Evolutionary conservation across 1,140 invertebrate genomes (phyloP).

Genomic region (Pantala flavescens): DNA sequence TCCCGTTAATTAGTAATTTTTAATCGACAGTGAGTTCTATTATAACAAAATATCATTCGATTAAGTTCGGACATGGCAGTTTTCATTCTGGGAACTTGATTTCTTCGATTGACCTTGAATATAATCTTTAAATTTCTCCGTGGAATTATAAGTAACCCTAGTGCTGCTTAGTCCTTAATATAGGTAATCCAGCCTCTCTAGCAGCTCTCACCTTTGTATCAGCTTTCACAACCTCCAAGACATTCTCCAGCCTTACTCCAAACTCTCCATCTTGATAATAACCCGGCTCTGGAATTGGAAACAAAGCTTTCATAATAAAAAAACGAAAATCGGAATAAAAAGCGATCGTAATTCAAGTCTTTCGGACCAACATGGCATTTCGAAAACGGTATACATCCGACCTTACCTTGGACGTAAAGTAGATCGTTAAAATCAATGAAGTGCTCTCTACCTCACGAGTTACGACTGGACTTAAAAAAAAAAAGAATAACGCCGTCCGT

Average conservation of each 20-base stretch:
- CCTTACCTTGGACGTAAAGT: not conserved
- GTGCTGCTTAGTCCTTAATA: conserved; percentile 19
- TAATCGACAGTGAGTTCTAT: too few relatives aligned
- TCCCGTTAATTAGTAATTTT: too few relatives aligned
- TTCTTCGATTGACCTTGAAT: too few relatives aligned
- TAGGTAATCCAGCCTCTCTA: conserved; percentile 27
- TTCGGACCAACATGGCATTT: not conserved
- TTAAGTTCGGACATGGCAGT: too few relatives aligned
- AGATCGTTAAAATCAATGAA: conserved; percentile 1
- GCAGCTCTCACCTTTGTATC: conserved; percentile 29
- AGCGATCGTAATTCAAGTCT: not conserved
- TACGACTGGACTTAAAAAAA: conserved; percentile 20
- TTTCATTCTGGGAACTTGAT: too few relatives aligned
- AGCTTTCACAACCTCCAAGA: conserved; percentile 68
- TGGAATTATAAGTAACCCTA: too few relatives aligned
- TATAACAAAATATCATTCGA: too few relatives aligned
- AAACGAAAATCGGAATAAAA: too few relatives aligned
- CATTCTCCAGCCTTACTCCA: conserved; percentile 85
- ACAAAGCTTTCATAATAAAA: conserved; percentile 13
- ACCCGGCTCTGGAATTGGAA: conserved; percentile 51
- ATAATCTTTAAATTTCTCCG: too few relatives aligned
- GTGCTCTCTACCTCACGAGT: conserved; percentile 7
- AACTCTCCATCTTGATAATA: conserved; percentile 75
- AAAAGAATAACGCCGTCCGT: too few relatives aligned
- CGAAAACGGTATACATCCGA: not conserved